A percentile compares a stretch with the other conserved stretches of the same genome.
Evolutionary conservation across 92 coral and sea anemone species (phyloP).

Genomic region (Epizoanthus rinbou): DNA sequence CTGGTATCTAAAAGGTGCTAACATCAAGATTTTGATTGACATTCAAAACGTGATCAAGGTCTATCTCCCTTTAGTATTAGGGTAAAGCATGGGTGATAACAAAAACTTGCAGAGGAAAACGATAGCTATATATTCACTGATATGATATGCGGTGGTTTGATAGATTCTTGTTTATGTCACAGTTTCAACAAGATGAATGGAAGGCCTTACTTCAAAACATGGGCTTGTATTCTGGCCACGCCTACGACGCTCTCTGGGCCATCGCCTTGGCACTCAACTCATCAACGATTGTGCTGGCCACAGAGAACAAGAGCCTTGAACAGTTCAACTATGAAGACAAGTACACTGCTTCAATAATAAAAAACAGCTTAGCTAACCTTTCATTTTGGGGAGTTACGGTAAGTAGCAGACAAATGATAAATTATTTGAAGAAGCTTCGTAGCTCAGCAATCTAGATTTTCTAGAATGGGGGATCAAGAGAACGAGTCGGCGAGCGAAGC

Average conservation of each 20-base stretch:
- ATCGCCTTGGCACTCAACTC: constrained; percentile 60
- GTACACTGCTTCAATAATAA: constrained; percentile 44
- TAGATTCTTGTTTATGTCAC: too few relatives aligned
- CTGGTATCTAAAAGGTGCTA: too few relatives aligned
- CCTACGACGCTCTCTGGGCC: constrained; percentile 65
- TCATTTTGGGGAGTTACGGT: constrained; percentile 69
- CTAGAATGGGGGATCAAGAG: too few relatives aligned
- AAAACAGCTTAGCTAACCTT: constrained; percentile 35
- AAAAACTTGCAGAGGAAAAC: background rate
- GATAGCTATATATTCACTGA: background rate
- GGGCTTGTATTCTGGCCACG: constrained; percentile 62
- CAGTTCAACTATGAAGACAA: constrained; percentile 38
- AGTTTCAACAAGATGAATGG: constrained; percentile 49
- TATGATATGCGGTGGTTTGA: background rate
- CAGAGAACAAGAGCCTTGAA: constrained; percentile 50
- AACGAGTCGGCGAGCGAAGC: too few relatives aligned
- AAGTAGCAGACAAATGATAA: background rate
- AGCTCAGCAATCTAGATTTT: too few relatives aligned
- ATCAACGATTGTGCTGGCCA: constrained; percentile 48
- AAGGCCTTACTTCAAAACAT: constrained; percentile 30
- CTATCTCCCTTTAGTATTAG: too few relatives aligned
- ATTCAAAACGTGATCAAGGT: too few relatives aligned
- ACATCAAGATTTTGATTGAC: too few relatives aligned
- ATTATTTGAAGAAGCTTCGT: background rate
- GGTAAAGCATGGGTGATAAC: background rate